phyloP scores from a whole-genome alignment of 1,140 invertebrate species.

The Drusus annulatus region DNA sequence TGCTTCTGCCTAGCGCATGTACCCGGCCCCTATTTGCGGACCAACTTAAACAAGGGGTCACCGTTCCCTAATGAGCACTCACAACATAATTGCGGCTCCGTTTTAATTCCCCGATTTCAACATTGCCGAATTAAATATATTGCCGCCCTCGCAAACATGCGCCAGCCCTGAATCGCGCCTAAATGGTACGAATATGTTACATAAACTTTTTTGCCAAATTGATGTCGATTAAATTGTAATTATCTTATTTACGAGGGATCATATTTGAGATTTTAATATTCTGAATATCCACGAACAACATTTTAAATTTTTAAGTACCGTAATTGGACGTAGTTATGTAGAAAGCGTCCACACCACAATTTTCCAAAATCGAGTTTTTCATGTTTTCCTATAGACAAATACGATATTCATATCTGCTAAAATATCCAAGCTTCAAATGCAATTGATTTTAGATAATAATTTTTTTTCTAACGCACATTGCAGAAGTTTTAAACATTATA shows the following conservation, averaged over 20 bases:
- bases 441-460: too few relatives aligned
- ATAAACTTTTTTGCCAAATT: not conserved
- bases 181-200: not conserved
- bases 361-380: too few relatives aligned
- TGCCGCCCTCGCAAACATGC: conserved; percentile 12
- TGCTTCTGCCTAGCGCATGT: not conserved
- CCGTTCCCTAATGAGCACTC: conserved; percentile 58
- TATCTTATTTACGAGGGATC: not conserved
- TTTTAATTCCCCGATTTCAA: conserved; percentile 55
- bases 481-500: too few relatives aligned
- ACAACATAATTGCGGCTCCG: conserved; percentile 56
- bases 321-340: too few relatives aligned
- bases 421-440: too few relatives aligned
- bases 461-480: too few relatives aligned
- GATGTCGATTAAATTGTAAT: conserved; percentile 20
- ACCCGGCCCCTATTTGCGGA: conserved; percentile 44
- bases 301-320: too few relatives aligned
- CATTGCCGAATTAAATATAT: conserved; percentile 41
- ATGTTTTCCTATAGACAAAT: too few relatives aligned
- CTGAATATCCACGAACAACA: too few relatives aligned
- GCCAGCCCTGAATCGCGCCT: not conserved
- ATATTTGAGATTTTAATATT: not conserved
- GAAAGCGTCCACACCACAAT: too few relatives aligned
- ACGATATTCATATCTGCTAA: too few relatives aligned
- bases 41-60: conserved; percentile 57